phyloP scores from a whole-genome alignment of 2,888 invertebrate genomes.

The Eucera pruinosa region DNA sequence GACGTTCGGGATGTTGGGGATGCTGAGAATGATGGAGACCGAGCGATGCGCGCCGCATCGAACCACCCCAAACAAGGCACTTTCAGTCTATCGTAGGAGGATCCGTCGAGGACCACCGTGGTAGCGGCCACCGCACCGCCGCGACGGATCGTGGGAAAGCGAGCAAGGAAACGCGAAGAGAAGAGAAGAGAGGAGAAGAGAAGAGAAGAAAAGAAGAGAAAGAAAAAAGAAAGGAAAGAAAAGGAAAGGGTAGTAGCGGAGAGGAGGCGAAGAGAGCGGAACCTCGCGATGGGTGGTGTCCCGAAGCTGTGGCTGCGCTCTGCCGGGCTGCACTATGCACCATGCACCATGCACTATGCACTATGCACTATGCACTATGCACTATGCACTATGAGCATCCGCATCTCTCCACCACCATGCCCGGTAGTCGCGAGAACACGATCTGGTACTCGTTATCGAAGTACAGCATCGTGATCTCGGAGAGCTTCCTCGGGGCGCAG shows the following conservation, averaged over 20 bases:
- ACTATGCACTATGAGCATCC: constrained; percentile 91
- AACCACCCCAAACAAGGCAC: constrained; percentile 74
- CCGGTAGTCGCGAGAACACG: constrained; percentile 94
- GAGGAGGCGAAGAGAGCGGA: no score
- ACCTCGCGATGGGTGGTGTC: no score
- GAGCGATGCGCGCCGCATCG: constrained; percentile 46
- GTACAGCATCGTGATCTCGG: constrained; percentile 95
- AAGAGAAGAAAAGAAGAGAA: neutral
- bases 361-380: constrained; percentile 64
- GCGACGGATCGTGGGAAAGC: constrained; percentile 10
- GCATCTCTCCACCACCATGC: constrained; percentile 97
- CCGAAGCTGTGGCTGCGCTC: neutral
- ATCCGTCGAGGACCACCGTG: constrained; percentile 52
- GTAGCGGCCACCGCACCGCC: neutral
- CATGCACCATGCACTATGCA: constrained; percentile 86
- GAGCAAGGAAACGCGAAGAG: neutral
- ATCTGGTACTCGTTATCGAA: constrained; percentile 95
- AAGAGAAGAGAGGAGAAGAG: no score
- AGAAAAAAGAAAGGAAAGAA: neutral
- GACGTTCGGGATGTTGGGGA: no score
- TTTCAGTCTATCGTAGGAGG: constrained; percentile 77
- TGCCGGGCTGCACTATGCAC: no score
- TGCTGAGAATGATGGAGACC: no score
- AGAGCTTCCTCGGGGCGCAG: constrained; percentile 95
- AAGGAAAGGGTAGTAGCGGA: no score